Evolutionary conservation across 2,888 invertebrate genomes (phyloP), one percentile per base, ranked within the genome.

Genomic region (Entomobrya proxima): DNA sequence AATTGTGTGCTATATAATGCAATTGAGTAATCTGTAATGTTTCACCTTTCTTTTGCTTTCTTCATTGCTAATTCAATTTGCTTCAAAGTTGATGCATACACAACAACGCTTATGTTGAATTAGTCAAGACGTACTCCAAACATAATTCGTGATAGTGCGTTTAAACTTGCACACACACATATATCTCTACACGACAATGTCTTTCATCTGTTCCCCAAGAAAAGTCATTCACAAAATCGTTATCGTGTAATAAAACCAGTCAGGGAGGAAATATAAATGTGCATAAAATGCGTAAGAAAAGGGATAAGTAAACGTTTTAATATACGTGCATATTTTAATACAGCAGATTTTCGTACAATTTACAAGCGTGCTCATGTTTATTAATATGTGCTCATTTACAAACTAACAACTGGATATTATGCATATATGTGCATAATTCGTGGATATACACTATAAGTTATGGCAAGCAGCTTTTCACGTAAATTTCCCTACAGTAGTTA

Each of bases 201-300:
- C 52, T 64, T 72, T 30, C 21, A 32, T 52, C 61, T 58, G 30
- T 81, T 32, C 75, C 32, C 30, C 5, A 75, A n/a, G 6, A 47
- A 35, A 44, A 61, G 47, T 77, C 86, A 86, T 86, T 86, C 81
- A 86, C 55, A 80, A 86, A 86, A 86, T 81, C 37, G 55, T 76
- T 69, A 81, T 81, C 80, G 40, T 74, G 75, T 75, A 78, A 80
- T 69, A 86, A 86, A 86, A 86, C 86, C 86, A 86, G 86, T 85
- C 79, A 50, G 79, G 35, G 74, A 75, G 80, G 77, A 77, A 77
- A 74, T 69, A 32, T 32, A 21, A 50, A 40, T 80, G 69, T 74
- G 69, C 24, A 21, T 35, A 69, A 44, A 44, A 69, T 44, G 35
- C 32, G 64, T 64, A 61, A 9, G 50, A 21, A 13, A 6, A n/a